Base-by-base conservation (phyloP, 1,140 invertebrate genomes). In the Macrocentrus cingulum region DNA sequence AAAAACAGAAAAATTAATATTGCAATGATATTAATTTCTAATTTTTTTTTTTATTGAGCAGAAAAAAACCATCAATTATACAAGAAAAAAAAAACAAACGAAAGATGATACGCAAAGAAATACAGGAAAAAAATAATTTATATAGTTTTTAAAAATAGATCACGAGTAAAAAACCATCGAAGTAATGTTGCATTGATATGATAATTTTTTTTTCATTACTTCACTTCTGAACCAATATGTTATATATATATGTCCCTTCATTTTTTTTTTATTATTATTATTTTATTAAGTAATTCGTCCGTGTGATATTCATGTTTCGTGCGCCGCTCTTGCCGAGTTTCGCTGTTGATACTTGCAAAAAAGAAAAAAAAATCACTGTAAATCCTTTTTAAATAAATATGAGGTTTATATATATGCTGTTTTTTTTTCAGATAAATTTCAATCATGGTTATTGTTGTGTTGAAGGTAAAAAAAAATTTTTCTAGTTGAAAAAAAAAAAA, bases 341-440 rank as follows among this genome's bases (percentile, higher is more conserved):
- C 70, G 74, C 75, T 77, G 75, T 80, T 79, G 75, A 79, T 73
- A 75, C 70, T 76, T 76, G 69, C 73, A 79, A 78, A 77, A 66
- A 77, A 29, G 72, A 77, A 79, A 78, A 77, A 66, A 77, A 29
- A 74, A 77, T 75, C 67, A 73, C 70, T 80, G 77, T 80, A 79
- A 76, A 80, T 80, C 74, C 74, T 78, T 80, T 80, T 78, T 76
- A 74, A 79, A 79, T 78, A 80, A 79, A 80, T 78, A 77, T 76
- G 76, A 79, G 72, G 74, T 80, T 80, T 80, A 76, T 80, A 80
- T 66, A 57, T 71, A 25, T 29, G 4, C 4, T 29, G 25, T 29
- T 29, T 29, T 29, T n/a, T n/a, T n/a, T n/a, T n/a, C n/a, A n/a
- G n/a, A n/a, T n/a, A n/a, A n/a, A n/a, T n/a, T n/a, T n/a, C n/a